Evolutionary conservation across 2,888 invertebrate species (phyloP).

Genomic region (Oligia strigilis): DNA sequence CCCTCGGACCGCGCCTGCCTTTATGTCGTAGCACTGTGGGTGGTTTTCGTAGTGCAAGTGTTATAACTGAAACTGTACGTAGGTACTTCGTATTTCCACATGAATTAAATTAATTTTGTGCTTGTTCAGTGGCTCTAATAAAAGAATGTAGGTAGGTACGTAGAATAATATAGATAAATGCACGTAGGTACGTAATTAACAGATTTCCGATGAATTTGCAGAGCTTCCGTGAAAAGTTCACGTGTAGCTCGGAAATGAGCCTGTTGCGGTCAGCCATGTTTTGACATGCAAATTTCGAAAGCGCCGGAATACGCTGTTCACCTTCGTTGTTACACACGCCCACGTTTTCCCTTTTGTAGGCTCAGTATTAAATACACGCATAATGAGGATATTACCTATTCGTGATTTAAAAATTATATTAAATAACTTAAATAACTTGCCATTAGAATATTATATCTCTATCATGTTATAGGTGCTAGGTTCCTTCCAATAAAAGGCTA

Average conservation of each 20-base stretch:
- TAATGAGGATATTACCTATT: constrained; percentile 11
- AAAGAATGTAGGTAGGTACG: background rate
- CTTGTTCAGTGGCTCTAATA: background rate
- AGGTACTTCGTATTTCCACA: background rate
- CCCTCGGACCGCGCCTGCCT: background rate
- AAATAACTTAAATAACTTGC: background rate
- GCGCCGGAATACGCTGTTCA: constrained; percentile 55
- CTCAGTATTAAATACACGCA: constrained; percentile 26
- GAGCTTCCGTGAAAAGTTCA: constrained; percentile 75
- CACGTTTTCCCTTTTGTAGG: constrained; percentile 32
- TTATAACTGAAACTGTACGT: background rate
- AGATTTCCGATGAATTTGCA: constrained; percentile 63
- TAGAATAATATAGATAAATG: background rate
- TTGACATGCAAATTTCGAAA: constrained; percentile 83
- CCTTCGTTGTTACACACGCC: constrained; percentile 56
- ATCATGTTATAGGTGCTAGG: background rate
- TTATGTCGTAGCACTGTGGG: background rate
- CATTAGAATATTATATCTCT: constrained; percentile 6
- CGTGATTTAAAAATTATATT: background rate
- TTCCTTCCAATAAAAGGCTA: background rate
- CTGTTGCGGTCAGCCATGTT: constrained; percentile 81
- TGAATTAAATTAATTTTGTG: background rate
- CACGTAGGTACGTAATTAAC: constrained; percentile 46
- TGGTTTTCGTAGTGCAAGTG: background rate
- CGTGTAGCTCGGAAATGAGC: constrained; percentile 79